Evolutionary conservation across 2,113 vertebrate genomes (phyloP), one percentile per base, ranked within the genome.

Genomic region (Nothobranchius kuhntae): DNA sequence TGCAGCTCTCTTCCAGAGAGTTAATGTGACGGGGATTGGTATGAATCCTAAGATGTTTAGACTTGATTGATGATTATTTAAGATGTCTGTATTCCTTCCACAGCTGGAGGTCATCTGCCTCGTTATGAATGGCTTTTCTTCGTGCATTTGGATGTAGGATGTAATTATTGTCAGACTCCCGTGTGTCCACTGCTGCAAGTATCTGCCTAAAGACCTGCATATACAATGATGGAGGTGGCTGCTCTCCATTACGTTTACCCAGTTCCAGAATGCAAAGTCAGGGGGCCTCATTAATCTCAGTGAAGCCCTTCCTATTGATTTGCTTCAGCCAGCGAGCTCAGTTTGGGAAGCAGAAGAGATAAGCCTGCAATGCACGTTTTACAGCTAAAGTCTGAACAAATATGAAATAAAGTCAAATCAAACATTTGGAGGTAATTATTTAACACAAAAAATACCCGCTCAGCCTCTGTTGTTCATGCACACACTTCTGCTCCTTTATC

Each of bases 221-320:
- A 48, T n/a, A 50, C 2, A 50, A 38, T 77, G 81, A 80, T 61
- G 61, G 73, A 84, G 67, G 70, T 13, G 15, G 56, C 59, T 15
- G 14, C 38, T 71, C 61, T 77, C 64, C 71, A 69, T 56, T 71
- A 72, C n/a, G 14, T 74, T 65, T 60, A 72, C 50, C 24, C 53
- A 45, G 55, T 82, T 30, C 11, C 60, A 77, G 65, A 76, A 62
- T 73, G 52, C 71, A 75, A 24, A 61, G 17, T 77, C 56, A 60
- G 45, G 51, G 61, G 24, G 68, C 30, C 48, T 59, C 40, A 77
- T 77, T 79, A 68, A 74, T 83, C 67, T 78, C 47, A 36, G 35
- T 68, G 44, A 60, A 59, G n/a, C 11, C 63, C 50, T 38, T 38
- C 40, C 7, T 36, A 58, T 61, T 76, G 65, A 76, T 66, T 57